phyloP scores from a whole-genome alignment of 2,888 invertebrate genomes.

The Lasiommata megera region DNA sequence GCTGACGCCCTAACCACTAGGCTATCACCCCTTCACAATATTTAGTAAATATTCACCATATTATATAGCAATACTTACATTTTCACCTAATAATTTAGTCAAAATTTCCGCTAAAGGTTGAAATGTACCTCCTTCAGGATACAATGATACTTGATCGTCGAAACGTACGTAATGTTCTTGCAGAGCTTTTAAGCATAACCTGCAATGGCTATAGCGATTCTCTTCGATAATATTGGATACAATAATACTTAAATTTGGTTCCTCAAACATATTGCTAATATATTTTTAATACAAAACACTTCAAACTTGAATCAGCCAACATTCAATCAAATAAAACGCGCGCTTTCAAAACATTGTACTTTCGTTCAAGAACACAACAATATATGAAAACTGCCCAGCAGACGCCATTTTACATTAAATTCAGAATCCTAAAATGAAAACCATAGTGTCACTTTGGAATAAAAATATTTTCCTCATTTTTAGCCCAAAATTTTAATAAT shows the following conservation, averaged over 20 bases:
- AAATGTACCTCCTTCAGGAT: conserved; percentile 36
- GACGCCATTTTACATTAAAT: conserved; percentile 28
- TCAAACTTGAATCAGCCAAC: conserved; percentile 10
- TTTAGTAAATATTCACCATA: not conserved
- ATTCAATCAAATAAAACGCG: conserved; percentile 44
- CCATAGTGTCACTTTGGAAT: not conserved
- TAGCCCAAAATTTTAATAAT: too few species aligned
- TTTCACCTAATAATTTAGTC: conserved; percentile 44
- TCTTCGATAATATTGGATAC: conserved; percentile 58
- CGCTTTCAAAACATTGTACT: conserved; percentile 42
- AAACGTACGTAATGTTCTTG: conserved; percentile 54
- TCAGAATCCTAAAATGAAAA: conserved; percentile 2
- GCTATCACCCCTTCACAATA: too few species aligned
- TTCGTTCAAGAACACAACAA: conserved; percentile 61
- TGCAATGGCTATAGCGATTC: conserved; percentile 62
- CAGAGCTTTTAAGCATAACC: conserved; percentile 63
- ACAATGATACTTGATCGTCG: conserved; percentile 49
- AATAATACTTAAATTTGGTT: conserved; percentile 47
- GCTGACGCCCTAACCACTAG: too few species aligned
- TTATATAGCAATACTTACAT: conserved; percentile 41
- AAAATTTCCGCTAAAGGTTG: conserved; percentile 47
- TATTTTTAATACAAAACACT: not conserved
- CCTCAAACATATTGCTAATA: conserved; percentile 38
- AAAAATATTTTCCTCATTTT: too few species aligned
- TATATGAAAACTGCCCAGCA: conserved; percentile 9